Base-by-base conservation (phyloP, 2,888 invertebrate species). In the Philopedon plagiatum region DNA sequence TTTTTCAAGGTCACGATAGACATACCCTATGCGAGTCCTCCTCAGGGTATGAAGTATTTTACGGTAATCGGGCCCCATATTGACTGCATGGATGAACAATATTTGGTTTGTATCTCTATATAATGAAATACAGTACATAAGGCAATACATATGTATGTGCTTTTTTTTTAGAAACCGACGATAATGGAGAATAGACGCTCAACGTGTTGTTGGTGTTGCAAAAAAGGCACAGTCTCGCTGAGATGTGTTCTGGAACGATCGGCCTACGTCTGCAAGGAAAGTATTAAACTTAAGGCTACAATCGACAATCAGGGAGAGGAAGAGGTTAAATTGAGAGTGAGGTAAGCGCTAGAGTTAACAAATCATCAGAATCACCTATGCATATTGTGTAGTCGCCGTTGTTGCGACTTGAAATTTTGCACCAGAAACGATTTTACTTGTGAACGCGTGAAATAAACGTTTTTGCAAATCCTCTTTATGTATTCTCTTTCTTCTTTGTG, bases 41-140 rank as follows among this genome's bases (percentile, higher is more conserved):
- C 93, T 0, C 93, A 93, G 82, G 92, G 93, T 9, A 91, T 93
- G 87, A 93, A 93, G 82, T 93, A 93, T 83, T 93, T 93, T 83
- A 93, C 93, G 1, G 87, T 93, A 51, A 91, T 93, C 77, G 93
- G 93, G 1, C 93, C 93, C 11, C 91, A 92, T 80, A 92, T 92
- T 78, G 93, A 93, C 84, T 93, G 93, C 83, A 93, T 93, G 92
- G 93, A 93, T 76, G 92, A 93, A 81, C 91, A 92, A 80, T 93
- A 92, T 82, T 85, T 93, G 87, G 93, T 93, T 83, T 86, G 87
- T 79, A 54, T n/a, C n/a, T n/a, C n/a, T n/a, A n/a, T n/a, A n/a
- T n/a, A n/a, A n/a, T n/a, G n/a, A n/a, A n/a, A n/a, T n/a, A n/a
- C n/a, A n/a, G n/a, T n/a, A n/a, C n/a, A n/a, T n/a, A n/a, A n/a